phyloP scores from a whole-genome alignment of 2,888 invertebrate species.

The Sabellastarte sp. region DNA sequence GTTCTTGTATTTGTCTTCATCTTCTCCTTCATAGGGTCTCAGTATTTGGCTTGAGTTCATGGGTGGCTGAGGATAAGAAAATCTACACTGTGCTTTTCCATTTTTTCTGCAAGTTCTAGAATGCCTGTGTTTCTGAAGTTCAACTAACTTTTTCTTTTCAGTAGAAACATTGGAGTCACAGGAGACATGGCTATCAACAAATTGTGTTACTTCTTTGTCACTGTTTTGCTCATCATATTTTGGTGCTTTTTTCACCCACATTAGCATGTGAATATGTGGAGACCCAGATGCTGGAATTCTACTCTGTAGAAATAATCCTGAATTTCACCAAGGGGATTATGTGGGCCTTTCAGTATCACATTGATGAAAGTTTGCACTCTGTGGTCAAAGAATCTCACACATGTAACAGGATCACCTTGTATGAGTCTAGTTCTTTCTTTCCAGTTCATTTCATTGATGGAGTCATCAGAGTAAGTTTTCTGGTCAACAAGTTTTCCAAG shows the following conservation, averaged over 20 bases:
- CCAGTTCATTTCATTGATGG: background rate
- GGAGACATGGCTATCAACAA: background rate
- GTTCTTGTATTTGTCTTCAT: background rate
- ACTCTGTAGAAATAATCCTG: conserved; percentile 6
- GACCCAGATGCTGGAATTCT: conserved; percentile 9
- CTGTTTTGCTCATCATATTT: background rate
- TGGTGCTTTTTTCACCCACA: conserved; percentile 7
- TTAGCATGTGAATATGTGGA: conserved; percentile 6
- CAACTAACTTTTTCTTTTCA: background rate
- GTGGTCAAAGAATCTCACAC: background rate
- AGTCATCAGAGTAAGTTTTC: background rate
- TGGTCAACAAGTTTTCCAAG: background rate
- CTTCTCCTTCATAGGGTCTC: background rate
- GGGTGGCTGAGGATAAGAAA: background rate
- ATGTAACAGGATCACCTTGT: conserved; percentile 1
- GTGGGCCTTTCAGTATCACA: background rate
- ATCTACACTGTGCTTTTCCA: background rate
- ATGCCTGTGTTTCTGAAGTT: conserved; percentile 6
- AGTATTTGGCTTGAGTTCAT: background rate
- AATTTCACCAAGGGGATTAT: conserved; percentile 1
- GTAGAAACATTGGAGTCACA: background rate
- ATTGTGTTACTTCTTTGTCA: background rate
- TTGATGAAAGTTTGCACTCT: background rate
- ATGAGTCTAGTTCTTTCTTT: background rate
- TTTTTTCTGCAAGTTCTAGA: background rate